A percentile compares a stretch with the other conserved stretches of the same genome.
These are phyloP conservation scores for Tylochromis polylepis DNA, from an alignment of 2,113 vertebrate genomes.

Conservation along the genomic window DNA sequence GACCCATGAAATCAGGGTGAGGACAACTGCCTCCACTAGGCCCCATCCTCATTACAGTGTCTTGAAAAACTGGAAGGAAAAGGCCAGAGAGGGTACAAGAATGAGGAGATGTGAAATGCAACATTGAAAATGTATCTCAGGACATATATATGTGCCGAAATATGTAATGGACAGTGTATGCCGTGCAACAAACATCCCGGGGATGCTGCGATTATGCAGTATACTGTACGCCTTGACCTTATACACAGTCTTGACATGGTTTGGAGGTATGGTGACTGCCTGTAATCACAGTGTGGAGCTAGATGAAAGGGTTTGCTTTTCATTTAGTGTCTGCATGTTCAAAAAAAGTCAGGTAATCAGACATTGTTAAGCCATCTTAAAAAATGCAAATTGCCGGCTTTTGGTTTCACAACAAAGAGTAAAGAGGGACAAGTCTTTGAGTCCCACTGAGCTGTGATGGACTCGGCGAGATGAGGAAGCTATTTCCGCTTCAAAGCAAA, in stretches of 20 bases:
- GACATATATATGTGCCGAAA: not conserved
- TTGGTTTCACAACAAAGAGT: conserved; percentile 31
- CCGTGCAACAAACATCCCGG: not conserved
- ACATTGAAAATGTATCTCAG: not conserved
- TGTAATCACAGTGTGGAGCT: not conserved
- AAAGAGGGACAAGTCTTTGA: conserved; percentile 37
- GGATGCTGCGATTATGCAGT: not conserved
- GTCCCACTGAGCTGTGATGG: conserved; percentile 30
- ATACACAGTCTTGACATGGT: not conserved
- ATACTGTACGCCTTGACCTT: not conserved
- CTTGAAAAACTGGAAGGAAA: not conserved
- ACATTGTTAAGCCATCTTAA: not conserved
- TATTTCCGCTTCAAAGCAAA: conserved; percentile 56
- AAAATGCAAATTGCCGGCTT: conserved; percentile 37
- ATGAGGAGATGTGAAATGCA: not conserved
- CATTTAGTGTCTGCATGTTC: not conserved
- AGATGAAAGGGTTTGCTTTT: conserved; percentile 16
- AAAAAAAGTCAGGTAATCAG: conserved; percentile 13
- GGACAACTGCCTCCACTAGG: not conserved
- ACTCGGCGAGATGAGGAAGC: conserved; percentile 29
- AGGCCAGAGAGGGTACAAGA: not conserved
- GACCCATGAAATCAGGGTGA: conserved; percentile 47
- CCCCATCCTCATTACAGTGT: not conserved
- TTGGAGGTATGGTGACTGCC: not conserved
- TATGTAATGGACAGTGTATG: not conserved